Evolutionary conservation across 2,888 invertebrate genomes (phyloP).

Genomic region (Biston betularia): DNA sequence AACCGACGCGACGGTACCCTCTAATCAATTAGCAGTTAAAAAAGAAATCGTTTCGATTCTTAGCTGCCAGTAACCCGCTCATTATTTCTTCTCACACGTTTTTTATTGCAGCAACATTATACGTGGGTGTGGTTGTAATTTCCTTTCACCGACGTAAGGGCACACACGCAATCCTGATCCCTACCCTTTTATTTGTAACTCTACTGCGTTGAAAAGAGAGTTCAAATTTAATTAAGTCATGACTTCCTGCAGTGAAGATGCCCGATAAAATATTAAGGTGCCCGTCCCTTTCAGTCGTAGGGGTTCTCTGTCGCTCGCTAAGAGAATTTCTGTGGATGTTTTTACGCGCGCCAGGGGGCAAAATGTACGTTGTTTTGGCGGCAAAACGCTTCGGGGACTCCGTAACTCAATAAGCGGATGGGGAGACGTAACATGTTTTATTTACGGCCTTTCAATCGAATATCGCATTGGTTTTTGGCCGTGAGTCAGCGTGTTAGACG

Average conservation of each 20-base stretch:
- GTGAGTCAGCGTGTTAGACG: slow-evolving; percentile 66
- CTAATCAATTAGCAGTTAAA: slow-evolving; percentile 81
- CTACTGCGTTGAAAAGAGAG: slow-evolving; percentile 34
- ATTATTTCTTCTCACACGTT: slow-evolving; percentile 86
- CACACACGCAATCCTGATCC: slow-evolving; percentile 79
- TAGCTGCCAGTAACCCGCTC: slow-evolving; percentile 84
- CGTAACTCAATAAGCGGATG: slow-evolving; percentile 84
- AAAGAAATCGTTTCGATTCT: slow-evolving; percentile 73
- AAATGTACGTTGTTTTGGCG: slow-evolving; percentile 86
- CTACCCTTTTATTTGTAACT: slow-evolving; percentile 53
- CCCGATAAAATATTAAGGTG: slow-evolving; percentile 83
- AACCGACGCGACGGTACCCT: slow-evolving; percentile 60
- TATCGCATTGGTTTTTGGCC: slow-evolving; percentile 75
- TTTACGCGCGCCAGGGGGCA: slow-evolving; percentile 85
- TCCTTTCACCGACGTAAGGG: slow-evolving; percentile 86
- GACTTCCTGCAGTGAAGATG: slow-evolving; percentile 76
- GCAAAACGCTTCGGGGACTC: slow-evolving; percentile 84
- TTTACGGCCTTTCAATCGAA: slow-evolving; percentile 83
- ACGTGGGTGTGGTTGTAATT: slow-evolving; percentile 87
- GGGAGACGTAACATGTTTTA: slow-evolving; percentile 81
- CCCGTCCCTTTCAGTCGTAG: slow-evolving; percentile 77
- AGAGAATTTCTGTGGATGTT: slow-evolving; percentile 76
- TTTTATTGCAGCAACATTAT: slow-evolving; percentile 86
- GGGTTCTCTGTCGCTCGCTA: slow-evolving; percentile 69
- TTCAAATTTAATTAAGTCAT: slow-evolving; percentile 49